Conservation (phyloP, 2,888 invertebrate genomes). For the Zaprionus lineosus region DNA sequence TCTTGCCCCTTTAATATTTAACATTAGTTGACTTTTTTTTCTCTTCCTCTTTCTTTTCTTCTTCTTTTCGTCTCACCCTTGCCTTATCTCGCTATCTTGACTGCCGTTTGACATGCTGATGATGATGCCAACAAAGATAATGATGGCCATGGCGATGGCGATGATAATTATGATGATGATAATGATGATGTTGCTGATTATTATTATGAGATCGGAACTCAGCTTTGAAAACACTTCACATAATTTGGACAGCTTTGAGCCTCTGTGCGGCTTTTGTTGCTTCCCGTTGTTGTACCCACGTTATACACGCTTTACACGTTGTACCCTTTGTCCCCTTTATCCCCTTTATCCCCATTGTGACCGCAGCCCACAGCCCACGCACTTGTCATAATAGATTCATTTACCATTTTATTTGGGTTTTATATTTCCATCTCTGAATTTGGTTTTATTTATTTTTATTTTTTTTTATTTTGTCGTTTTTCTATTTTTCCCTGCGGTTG, state of each 20-base stretch:
- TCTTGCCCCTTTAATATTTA: too few species aligned
- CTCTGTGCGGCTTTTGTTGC: conserved; percentile 24
- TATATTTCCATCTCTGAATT: too few species aligned
- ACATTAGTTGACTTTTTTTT: conserved; percentile 58
- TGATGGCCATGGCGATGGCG: conserved; percentile 37
- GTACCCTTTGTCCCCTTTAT: too few species aligned
- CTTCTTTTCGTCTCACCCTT: conserved; percentile 7
- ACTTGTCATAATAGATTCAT: conserved; percentile 76
- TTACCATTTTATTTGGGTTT: conserved; percentile 55
- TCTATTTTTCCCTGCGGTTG: conserved; percentile 46
- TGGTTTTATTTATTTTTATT: conserved; percentile 19
- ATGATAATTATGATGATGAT: conserved; percentile 26
- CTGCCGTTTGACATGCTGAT: conserved; percentile 73
- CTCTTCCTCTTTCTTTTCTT: conserved; percentile 32
- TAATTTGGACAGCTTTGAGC: conserved; percentile 44
- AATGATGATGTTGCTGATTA: conserved; percentile 34
- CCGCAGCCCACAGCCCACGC: too few species aligned
- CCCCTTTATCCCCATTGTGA: too few species aligned
- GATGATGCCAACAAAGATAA: conserved; percentile 3
- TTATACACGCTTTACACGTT: neutral
- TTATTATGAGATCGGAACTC: conserved; percentile 37
- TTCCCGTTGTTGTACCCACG: neutral
- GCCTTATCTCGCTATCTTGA: too few species aligned
- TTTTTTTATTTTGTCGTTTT: conserved; percentile 10
- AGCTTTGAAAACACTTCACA: conserved; percentile 44